phyloP scores from a whole-genome alignment of 2,888 invertebrate species.

The Dicycla oo region DNA sequence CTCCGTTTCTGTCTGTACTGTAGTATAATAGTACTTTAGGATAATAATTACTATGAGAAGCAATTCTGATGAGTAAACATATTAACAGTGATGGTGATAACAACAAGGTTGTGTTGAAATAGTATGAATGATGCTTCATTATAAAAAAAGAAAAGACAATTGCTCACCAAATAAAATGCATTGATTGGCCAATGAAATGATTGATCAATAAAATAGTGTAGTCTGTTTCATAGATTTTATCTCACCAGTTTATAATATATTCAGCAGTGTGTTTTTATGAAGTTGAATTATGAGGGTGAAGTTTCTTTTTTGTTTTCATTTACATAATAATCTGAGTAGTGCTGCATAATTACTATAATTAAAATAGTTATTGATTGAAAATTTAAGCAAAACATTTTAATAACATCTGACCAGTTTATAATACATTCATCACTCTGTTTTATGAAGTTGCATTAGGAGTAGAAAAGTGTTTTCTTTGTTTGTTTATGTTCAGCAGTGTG shows the following conservation, averaged over 20 bases:
- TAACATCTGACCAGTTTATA: background rate
- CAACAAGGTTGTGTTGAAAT: background rate
- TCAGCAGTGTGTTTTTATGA: background rate
- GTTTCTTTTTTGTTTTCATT: background rate
- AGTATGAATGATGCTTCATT: background rate
- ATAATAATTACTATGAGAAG: background rate
- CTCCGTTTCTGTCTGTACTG: too few relatives aligned
- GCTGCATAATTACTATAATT: too few relatives aligned
- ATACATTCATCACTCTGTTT: background rate
- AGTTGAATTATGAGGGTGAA: background rate
- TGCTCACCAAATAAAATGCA: conserved; percentile 8
- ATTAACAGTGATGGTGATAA: background rate
- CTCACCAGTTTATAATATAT: background rate
- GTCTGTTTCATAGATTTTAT: background rate
- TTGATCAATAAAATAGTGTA: conserved; percentile 1
- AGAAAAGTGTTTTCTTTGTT: too few relatives aligned
- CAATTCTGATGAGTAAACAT: background rate
- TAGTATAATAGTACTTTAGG: background rate
- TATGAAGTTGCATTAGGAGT: too few relatives aligned
- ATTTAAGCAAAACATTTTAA: too few relatives aligned
- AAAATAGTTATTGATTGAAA: too few relatives aligned
- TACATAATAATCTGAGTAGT: background rate
- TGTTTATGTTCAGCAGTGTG: too few relatives aligned
- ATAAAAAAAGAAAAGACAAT: background rate
- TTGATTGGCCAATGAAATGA: conserved; percentile 25